phyloP scores from a whole-genome alignment of 2,113 vertebrate genomes.

The Diphyllodes magnificus region DNA sequence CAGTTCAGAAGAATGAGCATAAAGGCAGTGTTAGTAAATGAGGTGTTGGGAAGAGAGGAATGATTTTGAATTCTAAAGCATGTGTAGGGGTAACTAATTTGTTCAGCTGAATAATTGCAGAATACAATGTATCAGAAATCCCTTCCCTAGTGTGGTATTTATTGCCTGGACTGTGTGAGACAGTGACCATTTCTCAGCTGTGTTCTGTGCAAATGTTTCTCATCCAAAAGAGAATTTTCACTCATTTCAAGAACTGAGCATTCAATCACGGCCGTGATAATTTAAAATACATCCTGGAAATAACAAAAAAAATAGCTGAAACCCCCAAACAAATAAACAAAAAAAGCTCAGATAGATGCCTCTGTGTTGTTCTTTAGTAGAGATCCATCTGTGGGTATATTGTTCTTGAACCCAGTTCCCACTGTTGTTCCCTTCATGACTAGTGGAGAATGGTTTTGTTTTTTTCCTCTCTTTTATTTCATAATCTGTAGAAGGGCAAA shows the following conservation, averaged over 20 bases:
- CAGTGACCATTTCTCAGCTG: background rate
- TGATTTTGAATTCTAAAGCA: background rate
- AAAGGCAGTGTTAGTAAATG: background rate
- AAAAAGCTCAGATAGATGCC: background rate
- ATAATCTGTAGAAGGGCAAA: slow-evolving; percentile 46
- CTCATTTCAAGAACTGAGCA: background rate
- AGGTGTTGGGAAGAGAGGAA: background rate
- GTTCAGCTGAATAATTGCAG: background rate
- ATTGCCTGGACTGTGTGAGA: background rate
- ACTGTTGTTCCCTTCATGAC: background rate
- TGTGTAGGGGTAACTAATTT: background rate
- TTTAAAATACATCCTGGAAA: background rate
- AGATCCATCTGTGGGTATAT: background rate
- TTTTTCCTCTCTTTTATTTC: background rate
- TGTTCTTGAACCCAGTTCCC: background rate
- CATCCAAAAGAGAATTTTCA: background rate
- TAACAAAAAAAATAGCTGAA: background rate
- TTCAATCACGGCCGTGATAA: background rate
- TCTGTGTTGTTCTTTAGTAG: background rate
- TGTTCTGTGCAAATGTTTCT: background rate
- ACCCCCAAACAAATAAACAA: background rate
- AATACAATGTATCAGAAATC: background rate
- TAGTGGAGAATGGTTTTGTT: background rate
- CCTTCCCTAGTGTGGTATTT: background rate
- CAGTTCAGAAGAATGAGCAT: background rate